phyloP scores from a whole-genome alignment of 2,797 vertebrate species.

The Darevskia nairensis region DNA sequence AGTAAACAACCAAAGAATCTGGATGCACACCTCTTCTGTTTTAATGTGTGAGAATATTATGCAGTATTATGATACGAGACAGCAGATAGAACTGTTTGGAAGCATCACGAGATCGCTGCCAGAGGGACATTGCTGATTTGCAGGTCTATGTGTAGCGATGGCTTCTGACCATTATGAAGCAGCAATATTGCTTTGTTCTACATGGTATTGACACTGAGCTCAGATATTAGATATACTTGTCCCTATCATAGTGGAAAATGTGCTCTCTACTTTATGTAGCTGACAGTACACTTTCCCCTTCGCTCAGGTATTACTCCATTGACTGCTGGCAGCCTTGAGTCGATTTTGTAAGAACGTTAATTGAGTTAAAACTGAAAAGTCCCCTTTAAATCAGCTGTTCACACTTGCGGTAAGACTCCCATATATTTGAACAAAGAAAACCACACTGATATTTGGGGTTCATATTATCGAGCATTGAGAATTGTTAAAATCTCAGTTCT shows the following conservation, averaged over 20 bases:
- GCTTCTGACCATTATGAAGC: neutral
- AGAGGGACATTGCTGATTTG: neutral
- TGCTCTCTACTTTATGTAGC: neutral
- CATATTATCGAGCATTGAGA: neutral
- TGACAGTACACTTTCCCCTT: neutral
- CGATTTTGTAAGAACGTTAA: neutral
- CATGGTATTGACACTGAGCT: neutral
- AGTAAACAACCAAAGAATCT: conserved; percentile 4
- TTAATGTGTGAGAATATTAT: neutral
- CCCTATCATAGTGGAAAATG: neutral
- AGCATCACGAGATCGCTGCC: neutral
- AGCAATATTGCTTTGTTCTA: neutral
- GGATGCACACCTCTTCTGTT: neutral
- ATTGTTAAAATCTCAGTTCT: neutral
- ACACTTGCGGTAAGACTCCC: neutral
- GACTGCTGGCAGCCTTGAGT: neutral
- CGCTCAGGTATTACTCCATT: neutral
- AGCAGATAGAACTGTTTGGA: neutral
- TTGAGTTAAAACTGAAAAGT: neutral
- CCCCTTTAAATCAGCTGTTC: neutral
- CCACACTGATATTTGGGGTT: neutral
- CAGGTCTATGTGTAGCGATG: neutral
- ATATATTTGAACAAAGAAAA: neutral
- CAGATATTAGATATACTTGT: neutral
- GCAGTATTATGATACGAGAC: neutral